Conservation (phyloP, 2,888 invertebrate species). For the Allacma fusca region DNA sequence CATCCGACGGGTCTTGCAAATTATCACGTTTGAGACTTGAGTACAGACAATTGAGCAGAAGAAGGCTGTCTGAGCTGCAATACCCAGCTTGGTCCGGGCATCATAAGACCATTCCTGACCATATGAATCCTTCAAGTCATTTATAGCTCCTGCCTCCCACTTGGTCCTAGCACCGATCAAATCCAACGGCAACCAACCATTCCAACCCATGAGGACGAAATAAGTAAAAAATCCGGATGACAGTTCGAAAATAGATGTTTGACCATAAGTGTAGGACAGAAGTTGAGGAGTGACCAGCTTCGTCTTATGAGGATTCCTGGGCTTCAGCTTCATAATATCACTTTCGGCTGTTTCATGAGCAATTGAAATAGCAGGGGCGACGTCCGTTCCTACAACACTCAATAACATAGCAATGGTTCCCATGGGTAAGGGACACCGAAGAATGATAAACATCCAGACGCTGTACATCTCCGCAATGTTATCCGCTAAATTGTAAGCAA, state of each 20-base stretch:
- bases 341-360: conserved; percentile 77
- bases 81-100: conserved; percentile 48
- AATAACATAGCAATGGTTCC: conserved; percentile 65
- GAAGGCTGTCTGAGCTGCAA: conserved; percentile 57
- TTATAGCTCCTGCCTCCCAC: neutral
- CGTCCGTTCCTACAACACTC: conserved; percentile 68
- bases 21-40: conserved; percentile 57
- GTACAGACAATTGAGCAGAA: conserved; percentile 58
- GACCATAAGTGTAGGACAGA: conserved; percentile 56
- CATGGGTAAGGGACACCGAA: conserved; percentile 66
- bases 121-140: neutral
- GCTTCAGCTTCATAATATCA: conserved; percentile 75
- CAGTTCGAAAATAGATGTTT: conserved; percentile 56
- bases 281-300: conserved; percentile 70
- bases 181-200: conserved; percentile 46
- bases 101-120: conserved; percentile 46
- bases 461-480: conserved; percentile 94
- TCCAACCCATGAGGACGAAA: conserved; percentile 53
- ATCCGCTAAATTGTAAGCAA: conserved; percentile 95
- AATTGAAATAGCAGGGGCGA: conserved; percentile 60
- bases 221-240: conserved; percentile 54
- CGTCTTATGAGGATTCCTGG: conserved; percentile 72
- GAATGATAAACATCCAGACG: conserved; percentile 55
- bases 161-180: neutral
- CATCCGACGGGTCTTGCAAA: conserved; percentile 57